These are phyloP conservation scores for Lasiommata megera DNA, from an alignment of 2,888 invertebrate species.

Conservation along the genomic window DNA sequence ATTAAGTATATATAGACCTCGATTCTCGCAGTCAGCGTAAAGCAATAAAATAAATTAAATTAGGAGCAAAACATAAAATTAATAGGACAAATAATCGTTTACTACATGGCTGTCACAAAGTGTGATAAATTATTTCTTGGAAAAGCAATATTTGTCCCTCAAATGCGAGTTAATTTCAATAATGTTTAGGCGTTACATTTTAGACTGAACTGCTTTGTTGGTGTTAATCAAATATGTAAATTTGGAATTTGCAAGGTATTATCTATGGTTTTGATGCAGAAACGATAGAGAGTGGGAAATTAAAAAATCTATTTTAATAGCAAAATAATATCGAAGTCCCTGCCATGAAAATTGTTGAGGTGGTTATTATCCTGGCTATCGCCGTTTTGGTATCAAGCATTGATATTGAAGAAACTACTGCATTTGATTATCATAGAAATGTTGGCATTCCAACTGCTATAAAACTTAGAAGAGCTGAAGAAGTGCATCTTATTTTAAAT, in stretches of 20 bases:
- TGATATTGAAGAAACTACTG: conserved; percentile 32
- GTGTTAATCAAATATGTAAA: neutral
- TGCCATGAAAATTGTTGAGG: conserved; percentile 28
- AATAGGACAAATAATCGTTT: conserved; percentile 7
- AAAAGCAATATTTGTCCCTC: neutral
- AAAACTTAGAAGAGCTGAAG: conserved; percentile 43
- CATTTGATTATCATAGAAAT: conserved; percentile 47
- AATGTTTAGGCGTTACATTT: neutral
- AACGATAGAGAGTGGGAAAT: neutral
- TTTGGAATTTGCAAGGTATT: neutral
- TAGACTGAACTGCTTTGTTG: neutral
- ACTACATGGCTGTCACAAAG: conserved; percentile 3
- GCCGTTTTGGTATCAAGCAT: conserved; percentile 34
- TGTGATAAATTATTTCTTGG: conserved; percentile 8
- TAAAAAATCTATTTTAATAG: neutral
- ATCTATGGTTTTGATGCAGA: too few relatives aligned
- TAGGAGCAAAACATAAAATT: neutral
- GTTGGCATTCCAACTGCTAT: conserved; percentile 50
- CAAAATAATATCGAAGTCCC: neutral
- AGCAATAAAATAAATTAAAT: neutral
- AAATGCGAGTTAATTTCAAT: conserved; percentile 1
- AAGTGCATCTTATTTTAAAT: conserved; percentile 21
- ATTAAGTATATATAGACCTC: too few relatives aligned
- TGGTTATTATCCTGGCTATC: conserved; percentile 37
- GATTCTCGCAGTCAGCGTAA: neutral